phyloP scores from a whole-genome alignment of 2,113 vertebrate species.

The Rhombomys opimus region DNA sequence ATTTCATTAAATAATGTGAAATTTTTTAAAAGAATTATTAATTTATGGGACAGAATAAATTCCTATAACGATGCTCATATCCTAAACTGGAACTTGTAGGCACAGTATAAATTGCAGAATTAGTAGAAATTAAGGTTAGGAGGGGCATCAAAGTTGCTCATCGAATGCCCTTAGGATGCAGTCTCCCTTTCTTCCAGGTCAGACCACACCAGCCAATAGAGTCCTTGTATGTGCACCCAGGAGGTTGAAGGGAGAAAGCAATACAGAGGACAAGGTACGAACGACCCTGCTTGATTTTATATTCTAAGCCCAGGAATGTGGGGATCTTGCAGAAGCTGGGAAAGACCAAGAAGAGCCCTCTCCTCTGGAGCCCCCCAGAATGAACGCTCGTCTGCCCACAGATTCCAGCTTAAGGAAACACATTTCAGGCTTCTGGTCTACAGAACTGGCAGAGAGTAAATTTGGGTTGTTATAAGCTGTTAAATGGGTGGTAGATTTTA shows the following conservation, averaged over 20 bases:
- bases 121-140: background rate
- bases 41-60: background rate
- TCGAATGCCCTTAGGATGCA: background rate
- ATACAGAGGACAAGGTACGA: background rate
- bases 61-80: background rate
- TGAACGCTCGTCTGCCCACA: background rate
- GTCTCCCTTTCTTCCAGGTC: background rate
- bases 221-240: background rate
- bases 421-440: background rate
- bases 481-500: conserved; percentile 27
- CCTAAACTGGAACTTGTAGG: background rate
- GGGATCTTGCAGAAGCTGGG: background rate
- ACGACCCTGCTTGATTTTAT: background rate
- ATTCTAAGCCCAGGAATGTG: background rate
- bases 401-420: background rate
- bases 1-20: background rate
- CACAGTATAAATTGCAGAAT: background rate
- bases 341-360: background rate
- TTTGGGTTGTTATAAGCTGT: background rate
- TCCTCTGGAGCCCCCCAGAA: background rate
- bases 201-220: background rate
- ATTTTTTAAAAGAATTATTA: background rate
- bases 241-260: background rate
- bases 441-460: background rate
- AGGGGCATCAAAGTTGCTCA: conserved; percentile 15